Base-by-base conservation (phyloP, 2,888 invertebrate species). In the Rhagophthalmus giganteus region DNA sequence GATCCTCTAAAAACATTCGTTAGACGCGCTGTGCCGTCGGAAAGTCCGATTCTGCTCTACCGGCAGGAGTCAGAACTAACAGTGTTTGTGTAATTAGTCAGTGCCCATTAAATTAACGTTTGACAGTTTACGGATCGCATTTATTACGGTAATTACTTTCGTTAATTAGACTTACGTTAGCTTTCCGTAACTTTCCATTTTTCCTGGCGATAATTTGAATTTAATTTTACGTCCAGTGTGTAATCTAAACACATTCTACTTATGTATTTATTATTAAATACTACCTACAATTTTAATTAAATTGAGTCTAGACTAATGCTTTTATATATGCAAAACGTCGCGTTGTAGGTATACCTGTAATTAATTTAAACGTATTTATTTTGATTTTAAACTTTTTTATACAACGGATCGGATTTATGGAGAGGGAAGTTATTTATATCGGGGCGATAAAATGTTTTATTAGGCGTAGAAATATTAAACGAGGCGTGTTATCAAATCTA, bases 11-110 rank as follows among this genome's bases (percentile, higher is more conserved):
- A 63, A 61, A 64, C 67, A 63, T 60, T 60, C 60, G 55, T 58
- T 67, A 68, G 69, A 71, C 65, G 68, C 63, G 65, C 59, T 64
- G 59, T 69, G 63, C 67, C 68, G 70, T 63, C 68, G 68, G 68
- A 61, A 68, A 71, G 67, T 55, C 44, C 44, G 48, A 52, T 38
- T 55, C 46, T 52, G 57, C 59, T 61, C 61, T 61, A 51, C 46
- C 61, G 61, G 58, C 44, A 57, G 44, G 54, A 47, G 48, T 39
- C 44, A 48, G 54, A 61, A 61, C 60, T 60, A 61, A 55, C 44
- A 49, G 47, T 58, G 56, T 51, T 35, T 52, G 58, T 57, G 54
- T 53, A 54, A 57, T 54, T 57, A 54, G 54, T 55, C 53, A 49
- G 53, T 49, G 56, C 54, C 47, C 46, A 50, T 45, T 53, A 50